Evolutionary conservation across 2,888 invertebrate genomes (phyloP).

Genomic region (Smittia sp.): DNA sequence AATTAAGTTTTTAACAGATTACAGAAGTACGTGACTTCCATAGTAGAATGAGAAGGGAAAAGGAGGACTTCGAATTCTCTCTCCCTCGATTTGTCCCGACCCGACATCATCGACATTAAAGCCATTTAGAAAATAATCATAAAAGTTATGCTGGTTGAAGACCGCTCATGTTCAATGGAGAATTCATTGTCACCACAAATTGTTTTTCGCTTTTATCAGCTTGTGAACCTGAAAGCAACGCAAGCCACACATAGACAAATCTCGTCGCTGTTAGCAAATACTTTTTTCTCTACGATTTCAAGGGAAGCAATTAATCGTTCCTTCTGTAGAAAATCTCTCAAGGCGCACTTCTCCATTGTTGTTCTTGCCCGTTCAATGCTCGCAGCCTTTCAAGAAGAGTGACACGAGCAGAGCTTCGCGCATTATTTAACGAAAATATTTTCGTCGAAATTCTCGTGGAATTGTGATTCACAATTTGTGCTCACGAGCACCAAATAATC

Average conservation of each 20-base stretch:
- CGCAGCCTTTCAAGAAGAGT: no score
- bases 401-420: no score
- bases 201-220: not conserved
- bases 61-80: not conserved
- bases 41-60: not conserved
- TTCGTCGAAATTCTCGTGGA: no score
- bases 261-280: not conserved
- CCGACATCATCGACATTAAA: not conserved
- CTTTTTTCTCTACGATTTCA: no score
- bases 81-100: not conserved
- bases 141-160: not conserved
- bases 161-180: not conserved
- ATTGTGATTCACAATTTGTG: no score
- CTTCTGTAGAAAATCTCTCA: no score
- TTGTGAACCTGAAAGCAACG: not conserved
- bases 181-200: not conserved
- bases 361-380: no score
- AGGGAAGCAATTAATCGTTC: no score
- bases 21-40: conserved; percentile 6
- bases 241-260: not conserved
- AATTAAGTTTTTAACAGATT: conserved; percentile 7
- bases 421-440: no score
- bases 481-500: no score
- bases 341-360: no score
- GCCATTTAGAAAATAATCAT: not conserved